phyloP scores from a whole-genome alignment of 2,113 vertebrate genomes.

The Pyrgilauda ruficollis region DNA sequence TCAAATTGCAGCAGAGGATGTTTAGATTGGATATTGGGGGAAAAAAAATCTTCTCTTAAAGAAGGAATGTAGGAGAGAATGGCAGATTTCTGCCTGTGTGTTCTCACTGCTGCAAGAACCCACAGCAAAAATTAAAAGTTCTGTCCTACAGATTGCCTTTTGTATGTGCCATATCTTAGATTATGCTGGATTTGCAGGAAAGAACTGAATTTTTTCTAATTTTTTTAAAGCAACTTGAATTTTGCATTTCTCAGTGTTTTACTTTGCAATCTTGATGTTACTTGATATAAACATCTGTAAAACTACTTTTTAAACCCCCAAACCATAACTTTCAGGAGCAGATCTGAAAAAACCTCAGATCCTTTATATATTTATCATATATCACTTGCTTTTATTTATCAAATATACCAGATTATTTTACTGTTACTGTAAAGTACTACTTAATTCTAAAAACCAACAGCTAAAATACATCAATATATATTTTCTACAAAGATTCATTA shows the following conservation, averaged over 20 bases:
- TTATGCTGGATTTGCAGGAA: neutral
- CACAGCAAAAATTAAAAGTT: accelerated
- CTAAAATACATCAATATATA: neutral
- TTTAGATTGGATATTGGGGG: neutral
- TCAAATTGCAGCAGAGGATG: neutral
- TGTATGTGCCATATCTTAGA: accelerated
- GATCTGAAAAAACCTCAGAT: neutral
- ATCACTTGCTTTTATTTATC: neutral
- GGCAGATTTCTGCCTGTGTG: neutral
- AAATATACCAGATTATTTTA: neutral
- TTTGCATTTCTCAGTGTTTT: neutral
- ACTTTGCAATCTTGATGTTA: neutral
- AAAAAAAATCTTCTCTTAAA: neutral
- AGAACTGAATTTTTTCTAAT: accelerated
- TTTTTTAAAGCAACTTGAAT: neutral
- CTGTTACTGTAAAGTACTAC: neutral
- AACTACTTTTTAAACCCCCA: neutral
- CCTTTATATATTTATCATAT: neutral
- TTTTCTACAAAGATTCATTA: neutral
- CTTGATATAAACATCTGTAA: neutral
- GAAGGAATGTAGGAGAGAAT: neutral
- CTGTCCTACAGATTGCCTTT: neutral
- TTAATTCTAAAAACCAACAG: neutral
- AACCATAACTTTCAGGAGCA: neutral
- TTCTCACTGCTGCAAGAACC: neutral